phyloP scores from a whole-genome alignment of 2,113 vertebrate genomes.

The pig (Sus scrofa) region DNA sequence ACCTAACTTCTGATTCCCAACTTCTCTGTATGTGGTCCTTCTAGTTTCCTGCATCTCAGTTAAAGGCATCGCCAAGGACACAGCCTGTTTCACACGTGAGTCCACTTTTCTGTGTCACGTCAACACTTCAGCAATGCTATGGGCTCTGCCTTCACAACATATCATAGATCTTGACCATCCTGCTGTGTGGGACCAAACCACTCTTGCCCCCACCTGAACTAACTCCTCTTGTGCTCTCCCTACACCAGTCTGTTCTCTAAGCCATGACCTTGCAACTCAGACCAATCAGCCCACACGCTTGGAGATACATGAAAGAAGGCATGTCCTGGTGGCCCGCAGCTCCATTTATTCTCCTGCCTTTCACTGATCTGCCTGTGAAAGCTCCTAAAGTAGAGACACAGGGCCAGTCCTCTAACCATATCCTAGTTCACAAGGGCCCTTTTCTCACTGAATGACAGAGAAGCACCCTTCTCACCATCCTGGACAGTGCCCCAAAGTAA shows the following conservation, averaged over 20 bases:
- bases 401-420: background rate
- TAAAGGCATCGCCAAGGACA: accelerated
- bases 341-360: background rate
- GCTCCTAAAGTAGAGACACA: background rate
- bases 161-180: background rate
- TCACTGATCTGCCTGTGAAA: background rate
- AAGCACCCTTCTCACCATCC: background rate
- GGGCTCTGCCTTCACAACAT: background rate
- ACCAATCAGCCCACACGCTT: no score
- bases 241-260: background rate
- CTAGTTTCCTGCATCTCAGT: background rate
- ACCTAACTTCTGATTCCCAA: background rate
- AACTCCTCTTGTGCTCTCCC: background rate
- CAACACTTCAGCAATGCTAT: background rate
- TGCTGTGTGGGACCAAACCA: background rate
- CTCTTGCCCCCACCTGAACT: background rate
- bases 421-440: background rate
- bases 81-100: accelerated
- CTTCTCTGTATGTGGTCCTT: background rate
- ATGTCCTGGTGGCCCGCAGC: background rate
- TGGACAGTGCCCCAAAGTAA: background rate
- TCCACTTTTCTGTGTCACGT: no score
- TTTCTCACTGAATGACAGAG: background rate
- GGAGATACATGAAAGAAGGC: background rate
- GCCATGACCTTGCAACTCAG: background rate